Base-by-base conservation (phyloP, 1,140 invertebrate genomes). In the Acromyrmex heyeri region DNA sequence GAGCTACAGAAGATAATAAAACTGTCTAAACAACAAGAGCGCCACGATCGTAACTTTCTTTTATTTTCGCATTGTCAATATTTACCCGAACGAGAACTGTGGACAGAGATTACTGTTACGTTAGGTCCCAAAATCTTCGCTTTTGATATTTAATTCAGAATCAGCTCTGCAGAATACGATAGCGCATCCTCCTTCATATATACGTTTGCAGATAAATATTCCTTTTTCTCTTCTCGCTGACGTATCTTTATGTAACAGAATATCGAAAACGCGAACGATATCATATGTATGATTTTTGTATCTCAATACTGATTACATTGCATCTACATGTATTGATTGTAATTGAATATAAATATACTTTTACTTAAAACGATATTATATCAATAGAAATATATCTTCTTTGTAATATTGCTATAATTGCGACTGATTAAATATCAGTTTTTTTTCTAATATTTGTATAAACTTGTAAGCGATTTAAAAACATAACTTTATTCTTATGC, bases 181-280 rank as follows among this genome's bases (percentile, higher is more conserved):
- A 38, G 67, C 18, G 10, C 55, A 48, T 73, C 55, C 69, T 75
- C n/a, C 73, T 73, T 34, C 38, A 27, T 62, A 55, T 73, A 73
- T 3, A 34, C 12, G 38, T 61, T 73, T 30, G 48, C 48, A 21
- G 79, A 62, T 75, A 83, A 73, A 75, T 24, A 75, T 75, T 82
- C 30, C 6, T 75, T 44, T 75, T 62, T 6, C 27, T 83, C 30
- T 61, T 75, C n/a, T 21, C 18, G 55, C 38, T 61, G n/a, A 75
- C 24, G 38, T 64, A 73, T 75, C 24, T 83, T 75, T 72, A 59
- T 24, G n/a, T 16, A 14, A 14, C n/a, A 6, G 14, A 34, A 81
- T 70, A 81, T 70, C 38, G 21, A 30, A 44, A 57, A 83, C n/a
- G 8, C 38, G 12, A 24, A 70, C 53, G 4, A 83, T 69, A 69